These are phyloP conservation scores for Nemurella pictetii DNA, from an alignment of 2,888 invertebrate genomes.

Conservation along the genomic window DNA sequence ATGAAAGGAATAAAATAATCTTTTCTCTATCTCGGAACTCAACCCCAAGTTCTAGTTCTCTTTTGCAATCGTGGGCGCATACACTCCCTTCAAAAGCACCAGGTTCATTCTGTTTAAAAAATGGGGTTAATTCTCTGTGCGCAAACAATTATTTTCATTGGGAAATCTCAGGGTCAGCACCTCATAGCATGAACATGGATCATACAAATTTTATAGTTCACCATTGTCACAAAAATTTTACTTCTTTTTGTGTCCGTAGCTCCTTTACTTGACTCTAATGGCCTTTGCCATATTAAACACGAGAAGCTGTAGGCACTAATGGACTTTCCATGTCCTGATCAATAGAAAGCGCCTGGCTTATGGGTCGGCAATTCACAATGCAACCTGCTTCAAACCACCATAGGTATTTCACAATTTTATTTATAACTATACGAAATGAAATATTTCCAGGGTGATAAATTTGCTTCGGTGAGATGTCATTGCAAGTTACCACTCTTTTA, in stretches of 20 bases:
- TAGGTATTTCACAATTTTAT: background rate
- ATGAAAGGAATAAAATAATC: background rate
- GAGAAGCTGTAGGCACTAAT: slow-evolving; percentile 31
- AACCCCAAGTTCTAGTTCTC: background rate
- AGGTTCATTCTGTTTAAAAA: background rate
- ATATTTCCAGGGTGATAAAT: background rate
- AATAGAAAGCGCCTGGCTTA: slow-evolving; percentile 7
- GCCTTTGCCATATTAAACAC: background rate
- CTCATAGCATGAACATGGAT: background rate
- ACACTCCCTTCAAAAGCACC: background rate
- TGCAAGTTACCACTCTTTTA: background rate
- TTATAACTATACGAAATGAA: background rate
- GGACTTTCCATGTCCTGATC: slow-evolving; percentile 36
- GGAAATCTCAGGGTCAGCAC: background rate
- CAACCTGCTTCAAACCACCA: background rate
- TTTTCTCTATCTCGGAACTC: background rate
- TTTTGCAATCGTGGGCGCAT: background rate
- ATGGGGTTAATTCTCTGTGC: background rate
- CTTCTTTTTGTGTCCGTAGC: background rate
- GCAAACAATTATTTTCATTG: background rate
- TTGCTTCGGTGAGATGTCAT: background rate
- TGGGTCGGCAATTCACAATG: background rate
- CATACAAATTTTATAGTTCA: background rate
- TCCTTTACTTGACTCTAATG: slow-evolving; percentile 5
- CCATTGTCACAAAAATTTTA: background rate